These are phyloP conservation scores for Leucophenga montana DNA, from an alignment of 2,888 invertebrate genomes.

Conservation along the genomic window DNA sequence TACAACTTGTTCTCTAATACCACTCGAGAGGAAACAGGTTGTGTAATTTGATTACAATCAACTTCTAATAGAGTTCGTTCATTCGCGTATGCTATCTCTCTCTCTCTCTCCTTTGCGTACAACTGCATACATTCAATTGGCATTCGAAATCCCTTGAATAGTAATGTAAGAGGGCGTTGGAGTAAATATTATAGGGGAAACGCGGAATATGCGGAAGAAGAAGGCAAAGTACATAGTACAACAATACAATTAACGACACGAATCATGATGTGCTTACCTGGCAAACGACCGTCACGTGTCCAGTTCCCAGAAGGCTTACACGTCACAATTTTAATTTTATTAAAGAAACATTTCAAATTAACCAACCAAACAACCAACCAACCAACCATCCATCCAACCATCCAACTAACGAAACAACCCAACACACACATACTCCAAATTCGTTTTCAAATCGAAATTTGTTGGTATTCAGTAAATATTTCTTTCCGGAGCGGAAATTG, in stretches of 20 bases:
- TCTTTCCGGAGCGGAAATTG: conserved; percentile 12
- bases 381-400: too few relatives aligned
- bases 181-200: conserved; percentile 10
- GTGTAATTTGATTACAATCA: conserved; percentile 71
- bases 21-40: conserved; percentile 60
- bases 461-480: too few relatives aligned
- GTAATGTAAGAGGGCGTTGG: background rate
- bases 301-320: conserved; percentile 71
- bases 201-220: conserved; percentile 14
- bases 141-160: background rate
- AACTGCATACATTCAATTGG: too few relatives aligned
- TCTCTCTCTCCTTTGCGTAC: too few relatives aligned
- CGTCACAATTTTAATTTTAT: conserved; percentile 70
- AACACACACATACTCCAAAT: conserved; percentile 23
- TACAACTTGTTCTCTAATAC: conserved; percentile 24
- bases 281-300: conserved; percentile 72
- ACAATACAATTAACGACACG: conserved; percentile 72
- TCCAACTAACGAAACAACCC: conserved; percentile 21
- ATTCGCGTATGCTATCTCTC: background rate
- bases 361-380: conserved; percentile 42
- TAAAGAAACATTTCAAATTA: conserved; percentile 68
- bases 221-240: conserved; percentile 48
- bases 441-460: background rate
- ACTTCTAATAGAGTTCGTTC: conserved; percentile 58
- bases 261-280: conserved; percentile 71